Evolutionary conservation across 2,797 vertebrate genomes (phyloP), one percentile per base, ranked within the genome.

Genomic region (Eutrigla gurnardus): DNA sequence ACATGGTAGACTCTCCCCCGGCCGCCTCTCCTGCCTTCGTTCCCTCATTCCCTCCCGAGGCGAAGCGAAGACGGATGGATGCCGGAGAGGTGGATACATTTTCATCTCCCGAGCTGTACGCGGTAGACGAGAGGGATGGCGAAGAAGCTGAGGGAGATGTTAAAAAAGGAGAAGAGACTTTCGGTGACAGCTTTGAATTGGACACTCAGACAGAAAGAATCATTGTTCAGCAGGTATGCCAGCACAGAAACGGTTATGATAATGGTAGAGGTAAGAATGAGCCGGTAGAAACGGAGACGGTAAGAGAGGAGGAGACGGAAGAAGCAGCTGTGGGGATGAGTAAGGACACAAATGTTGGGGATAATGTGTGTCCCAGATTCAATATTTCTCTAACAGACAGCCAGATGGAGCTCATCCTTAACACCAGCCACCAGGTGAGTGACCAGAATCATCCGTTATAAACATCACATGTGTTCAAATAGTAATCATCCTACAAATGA

Each of bases 141-240:
- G 81, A 79, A 17, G 81, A 79, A 8, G 33, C 1, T 1, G 67
- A 61, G 6, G 78, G n/a, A 43, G 49, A 36, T 1, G 43, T 18
- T 13, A 72, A 70, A 61, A 80, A 3, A 54, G 73, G 57, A 33
- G 91, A 89, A 67, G 95, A 93, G 73, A 95, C 92, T 73, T 98
- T 98, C 85, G 95, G 96, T 61, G 96, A 98, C 80, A 99, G 97
- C 88, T 97, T 99, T 80, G 95, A 95, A 82, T 83, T 98, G 82
- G 97, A 99, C 92, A 96, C 96, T 77, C 97, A 98, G 83, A 98
- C 95, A 7, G 97, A 99, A 76, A 95, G 92, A 90, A 94, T 98
- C 66, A 93, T 99, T 69, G 92, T 95, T 78, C 95, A 97, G 42
- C 91, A 92, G 40, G 77, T 66, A 12, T 50, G 52, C 7, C 54